Percentiles rank a stretch among this genome's conserved stretches.
phyloP scores from a whole-genome alignment of 2,797 vertebrate species.

The Rhyacichthys aspro region DNA sequence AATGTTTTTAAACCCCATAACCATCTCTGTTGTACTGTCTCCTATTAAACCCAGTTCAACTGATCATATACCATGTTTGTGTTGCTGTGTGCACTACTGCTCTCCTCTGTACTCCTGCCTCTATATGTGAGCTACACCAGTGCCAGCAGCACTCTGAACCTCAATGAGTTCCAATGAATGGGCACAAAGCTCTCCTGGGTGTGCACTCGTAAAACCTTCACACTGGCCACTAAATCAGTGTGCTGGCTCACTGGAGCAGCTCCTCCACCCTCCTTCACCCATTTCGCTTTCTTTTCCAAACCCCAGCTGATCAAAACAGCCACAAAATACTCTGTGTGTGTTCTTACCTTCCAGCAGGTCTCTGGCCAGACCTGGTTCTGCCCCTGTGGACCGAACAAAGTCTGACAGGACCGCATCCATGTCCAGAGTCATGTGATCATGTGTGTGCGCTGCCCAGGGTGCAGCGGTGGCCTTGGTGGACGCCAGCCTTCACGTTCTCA shows the following conservation, averaged over 20 bases:
- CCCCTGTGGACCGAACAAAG: constrained; percentile 99
- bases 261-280: constrained; percentile 34
- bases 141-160: constrained; percentile 63
- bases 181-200: constrained; percentile 72
- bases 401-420: constrained; percentile 99
- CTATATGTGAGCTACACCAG: constrained; percentile 54
- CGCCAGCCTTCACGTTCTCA: constrained; percentile 91
- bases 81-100: constrained; percentile 42
- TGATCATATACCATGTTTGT: constrained; percentile 36
- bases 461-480: constrained; percentile 87
- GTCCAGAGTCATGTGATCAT: constrained; percentile 99
- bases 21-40: no score
- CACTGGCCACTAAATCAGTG: constrained; percentile 72
- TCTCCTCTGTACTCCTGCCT: constrained; percentile 17
- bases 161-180: constrained; percentile 77
- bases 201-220: constrained; percentile 73
- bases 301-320: constrained; percentile 16
- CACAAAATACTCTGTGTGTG: not conserved
- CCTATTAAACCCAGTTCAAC: no score
- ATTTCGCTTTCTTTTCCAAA: constrained; percentile 32
- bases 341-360: constrained; percentile 99
- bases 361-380: constrained; percentile 99
- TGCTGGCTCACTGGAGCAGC: constrained; percentile 38
- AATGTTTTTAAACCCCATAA: no score
- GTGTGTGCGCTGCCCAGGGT: constrained; percentile 89